These are phyloP conservation scores for Rissa tridactyla DNA, from an alignment of 2,113 vertebrate species.

Conservation along the genomic window DNA sequence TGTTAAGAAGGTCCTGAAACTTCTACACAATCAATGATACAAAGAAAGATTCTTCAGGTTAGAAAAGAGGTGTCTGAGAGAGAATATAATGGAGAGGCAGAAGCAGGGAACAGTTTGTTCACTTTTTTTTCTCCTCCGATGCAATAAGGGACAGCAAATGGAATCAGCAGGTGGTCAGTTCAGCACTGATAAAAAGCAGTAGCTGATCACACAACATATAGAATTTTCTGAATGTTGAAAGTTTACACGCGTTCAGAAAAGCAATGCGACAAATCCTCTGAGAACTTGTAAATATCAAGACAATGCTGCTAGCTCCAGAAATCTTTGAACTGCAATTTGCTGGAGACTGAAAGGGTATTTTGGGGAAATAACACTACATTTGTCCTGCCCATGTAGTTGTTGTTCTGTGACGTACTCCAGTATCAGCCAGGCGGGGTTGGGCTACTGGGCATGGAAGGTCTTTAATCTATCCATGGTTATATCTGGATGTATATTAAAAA, in stretches of 20 bases:
- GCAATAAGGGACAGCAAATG: not conserved
- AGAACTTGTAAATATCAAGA: not conserved
- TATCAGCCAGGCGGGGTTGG: not conserved
- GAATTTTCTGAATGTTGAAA: not conserved
- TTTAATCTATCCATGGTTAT: not conserved
- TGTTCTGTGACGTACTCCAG: fast-evolving
- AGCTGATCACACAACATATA: not conserved
- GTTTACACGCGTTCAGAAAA: not conserved
- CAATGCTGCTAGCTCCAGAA: not conserved
- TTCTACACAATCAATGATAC: not conserved
- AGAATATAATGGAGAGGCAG: not conserved
- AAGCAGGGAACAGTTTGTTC: not conserved
- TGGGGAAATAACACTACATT: not conserved
- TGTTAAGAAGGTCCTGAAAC: not conserved
- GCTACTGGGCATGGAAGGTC: not conserved
- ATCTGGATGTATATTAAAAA: not conserved
- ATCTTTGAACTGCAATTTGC: not conserved
- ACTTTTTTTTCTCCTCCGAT: not conserved
- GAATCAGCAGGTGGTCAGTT: not conserved
- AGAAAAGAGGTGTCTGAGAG: not conserved
- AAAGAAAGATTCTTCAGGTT: not conserved
- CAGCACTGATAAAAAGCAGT: not conserved
- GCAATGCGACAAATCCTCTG: not conserved
- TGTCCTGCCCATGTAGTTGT: not conserved
- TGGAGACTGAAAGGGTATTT: not conserved